Evolutionary conservation across 2,113 vertebrate species (phyloP).

Genomic region (Montifringilla adamsi): DNA sequence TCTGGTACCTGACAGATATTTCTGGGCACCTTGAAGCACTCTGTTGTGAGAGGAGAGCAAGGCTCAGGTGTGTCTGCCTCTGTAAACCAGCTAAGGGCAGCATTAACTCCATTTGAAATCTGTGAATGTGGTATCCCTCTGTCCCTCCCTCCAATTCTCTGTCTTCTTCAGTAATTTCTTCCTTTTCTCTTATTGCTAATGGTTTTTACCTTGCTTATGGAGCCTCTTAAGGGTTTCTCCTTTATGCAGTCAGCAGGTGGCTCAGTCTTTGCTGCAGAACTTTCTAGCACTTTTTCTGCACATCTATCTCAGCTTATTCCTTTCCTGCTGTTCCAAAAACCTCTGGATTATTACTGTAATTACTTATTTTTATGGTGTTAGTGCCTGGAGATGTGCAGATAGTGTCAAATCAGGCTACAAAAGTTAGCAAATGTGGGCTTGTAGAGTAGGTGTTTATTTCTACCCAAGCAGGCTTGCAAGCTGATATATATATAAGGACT

Average conservation of each 20-base stretch:
- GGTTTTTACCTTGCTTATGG: background rate
- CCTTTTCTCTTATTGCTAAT: background rate
- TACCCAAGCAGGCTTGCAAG: background rate
- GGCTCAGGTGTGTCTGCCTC: background rate
- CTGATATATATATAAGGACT: background rate
- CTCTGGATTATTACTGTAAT: conserved; percentile 18
- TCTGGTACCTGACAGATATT: background rate
- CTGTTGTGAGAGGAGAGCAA: background rate
- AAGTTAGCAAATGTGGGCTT: background rate
- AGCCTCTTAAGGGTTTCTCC: background rate
- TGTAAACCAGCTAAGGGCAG: background rate
- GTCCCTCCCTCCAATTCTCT: background rate
- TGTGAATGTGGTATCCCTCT: background rate
- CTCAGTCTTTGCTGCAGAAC: background rate
- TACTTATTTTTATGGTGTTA: conserved; percentile 5
- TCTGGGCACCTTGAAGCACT: background rate
- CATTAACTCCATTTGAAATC: background rate
- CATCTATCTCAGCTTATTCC: background rate
- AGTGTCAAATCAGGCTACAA: background rate
- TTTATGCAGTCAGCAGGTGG: background rate
- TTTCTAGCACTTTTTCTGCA: background rate
- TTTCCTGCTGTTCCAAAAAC: background rate
- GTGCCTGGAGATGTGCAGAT: background rate
- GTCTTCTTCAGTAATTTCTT: background rate
- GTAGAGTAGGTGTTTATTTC: background rate